Base-by-base conservation (phyloP, 1,140 invertebrate species). In the Condylostylus longicornis region DNA sequence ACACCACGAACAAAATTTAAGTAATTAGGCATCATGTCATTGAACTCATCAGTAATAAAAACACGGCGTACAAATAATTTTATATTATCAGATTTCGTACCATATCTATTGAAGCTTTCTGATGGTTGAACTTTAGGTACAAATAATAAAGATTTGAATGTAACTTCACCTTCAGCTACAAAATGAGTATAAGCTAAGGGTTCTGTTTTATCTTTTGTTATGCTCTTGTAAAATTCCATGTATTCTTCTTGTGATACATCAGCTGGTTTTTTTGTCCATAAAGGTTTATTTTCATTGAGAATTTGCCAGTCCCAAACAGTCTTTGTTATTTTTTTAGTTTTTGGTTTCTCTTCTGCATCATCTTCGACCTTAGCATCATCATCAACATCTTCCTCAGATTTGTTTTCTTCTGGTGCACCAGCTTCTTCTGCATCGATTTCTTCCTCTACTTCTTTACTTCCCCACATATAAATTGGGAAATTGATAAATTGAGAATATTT, bases 401-500 rank as follows among this genome's bases (percentile, higher is more conserved):
- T 49, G 23, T 57, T 50, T 14, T n/a, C n/a, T 40, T 53, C 40
- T 39, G 50, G 30, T 21, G 50, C 42, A 12, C 10, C 17, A 22
- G 53, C 59, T 22, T 69, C 69, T 35, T 79, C 78, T 34, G 73
- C 53, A 9, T 77, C 70, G 53, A 86, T 83, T 54, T 93, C 86
- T 33, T 88, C 84, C 40, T 84, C 77, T 43, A 94, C 73, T 17
- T 82, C 88, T 64, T 85, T 94, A 58, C 86, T 91, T 25, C 80
- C 73, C 94, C 94, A 99, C 50, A 99, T 61, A 59, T 88, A 88
- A 52, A 99, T 98, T 14, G 88, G 85, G 71, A 98, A 99, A 63
- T 98, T 98, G 50, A 99, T 99, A 63, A 99, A 99, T 67, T 99
- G 95, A 1, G 89, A 96, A 63, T 99, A 99, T 64, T 98, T 98